A percentile compares a stretch with the other conserved stretches of the same genome.
phyloP scores from a whole-genome alignment of 2,888 invertebrate genomes.

The Diabrotica balteata region DNA sequence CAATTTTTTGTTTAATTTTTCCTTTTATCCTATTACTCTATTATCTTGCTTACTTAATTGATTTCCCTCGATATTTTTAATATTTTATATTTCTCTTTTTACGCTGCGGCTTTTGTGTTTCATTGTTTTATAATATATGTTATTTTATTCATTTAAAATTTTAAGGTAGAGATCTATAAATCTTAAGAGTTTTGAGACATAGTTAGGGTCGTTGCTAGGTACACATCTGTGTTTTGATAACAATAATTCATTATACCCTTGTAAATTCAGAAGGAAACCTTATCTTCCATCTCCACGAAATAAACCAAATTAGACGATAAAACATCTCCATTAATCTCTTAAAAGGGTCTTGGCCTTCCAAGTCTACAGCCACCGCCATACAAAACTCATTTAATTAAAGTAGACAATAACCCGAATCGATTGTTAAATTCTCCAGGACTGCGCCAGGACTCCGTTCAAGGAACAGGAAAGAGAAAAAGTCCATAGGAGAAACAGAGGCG shows the following conservation, averaged over 20 bases:
- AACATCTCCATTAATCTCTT: slow-evolving; percentile 30
- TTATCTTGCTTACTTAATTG: no score
- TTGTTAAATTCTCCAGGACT: slow-evolving; percentile 27
- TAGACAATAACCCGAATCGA: slow-evolving; percentile 35
- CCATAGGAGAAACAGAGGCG: background rate
- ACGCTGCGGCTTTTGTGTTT: no score
- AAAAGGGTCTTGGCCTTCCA: slow-evolving; percentile 30
- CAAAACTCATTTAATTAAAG: slow-evolving; percentile 32
- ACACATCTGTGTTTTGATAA: slow-evolving; percentile 1
- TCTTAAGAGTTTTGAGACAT: no score
- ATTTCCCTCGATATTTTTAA: no score
- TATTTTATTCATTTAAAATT: no score
- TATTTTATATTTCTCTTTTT: no score
- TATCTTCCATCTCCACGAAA: slow-evolving; percentile 13
- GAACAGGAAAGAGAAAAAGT: slow-evolving; percentile 19
- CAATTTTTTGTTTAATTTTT: no score
- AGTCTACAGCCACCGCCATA: slow-evolving; percentile 21
- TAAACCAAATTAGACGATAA: slow-evolving; percentile 28
- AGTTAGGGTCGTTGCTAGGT: background rate
- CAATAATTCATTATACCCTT: slow-evolving; percentile 10
- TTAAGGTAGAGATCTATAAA: no score
- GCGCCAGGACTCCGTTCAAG: slow-evolving; percentile 19
- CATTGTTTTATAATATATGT: no score
- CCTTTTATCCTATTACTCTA: no score
- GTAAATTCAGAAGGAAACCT: slow-evolving; percentile 21